A percentile compares a stretch with the other conserved stretches of the same genome.
Conservation (phyloP, 2,113 vertebrate species). For the Upupa epops region DNA sequence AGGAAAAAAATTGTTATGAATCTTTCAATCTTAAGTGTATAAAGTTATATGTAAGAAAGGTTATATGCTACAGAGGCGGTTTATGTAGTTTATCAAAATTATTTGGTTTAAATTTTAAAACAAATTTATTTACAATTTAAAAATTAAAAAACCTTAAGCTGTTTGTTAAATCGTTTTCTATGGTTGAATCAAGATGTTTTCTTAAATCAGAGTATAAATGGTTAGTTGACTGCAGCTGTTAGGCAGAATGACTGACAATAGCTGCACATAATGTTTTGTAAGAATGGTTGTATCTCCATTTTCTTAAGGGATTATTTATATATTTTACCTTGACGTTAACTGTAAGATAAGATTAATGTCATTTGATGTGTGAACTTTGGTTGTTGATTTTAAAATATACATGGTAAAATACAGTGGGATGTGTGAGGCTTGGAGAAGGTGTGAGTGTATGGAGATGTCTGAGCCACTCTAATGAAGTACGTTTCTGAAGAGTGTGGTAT, state of each 20-base stretch:
- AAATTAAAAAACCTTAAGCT: fast-evolving
- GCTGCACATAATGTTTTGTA: neutral
- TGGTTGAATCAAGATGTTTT: neutral
- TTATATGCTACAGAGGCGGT: neutral
- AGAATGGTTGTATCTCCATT: neutral
- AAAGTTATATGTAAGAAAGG: neutral
- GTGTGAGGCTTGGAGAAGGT: neutral
- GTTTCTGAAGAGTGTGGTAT: neutral
- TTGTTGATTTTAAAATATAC: neutral
- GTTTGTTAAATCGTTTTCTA: neutral
- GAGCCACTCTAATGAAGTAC: neutral
- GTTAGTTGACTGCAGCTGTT: neutral
- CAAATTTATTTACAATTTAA: neutral
- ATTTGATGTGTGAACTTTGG: neutral
- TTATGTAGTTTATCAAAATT: neutral
- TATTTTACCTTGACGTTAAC: neutral
- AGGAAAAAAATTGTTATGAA: neutral
- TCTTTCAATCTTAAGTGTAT: neutral
- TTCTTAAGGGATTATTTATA: neutral
- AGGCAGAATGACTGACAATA: neutral
- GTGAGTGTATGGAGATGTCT: neutral
- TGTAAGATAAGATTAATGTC: neutral
- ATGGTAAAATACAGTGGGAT: neutral
- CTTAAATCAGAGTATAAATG: fast-evolving
- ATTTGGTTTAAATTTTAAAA: neutral